Evolutionary conservation across 1,140 invertebrate genomes (phyloP).

Genomic region (Sitodiplosis mosellana): DNA sequence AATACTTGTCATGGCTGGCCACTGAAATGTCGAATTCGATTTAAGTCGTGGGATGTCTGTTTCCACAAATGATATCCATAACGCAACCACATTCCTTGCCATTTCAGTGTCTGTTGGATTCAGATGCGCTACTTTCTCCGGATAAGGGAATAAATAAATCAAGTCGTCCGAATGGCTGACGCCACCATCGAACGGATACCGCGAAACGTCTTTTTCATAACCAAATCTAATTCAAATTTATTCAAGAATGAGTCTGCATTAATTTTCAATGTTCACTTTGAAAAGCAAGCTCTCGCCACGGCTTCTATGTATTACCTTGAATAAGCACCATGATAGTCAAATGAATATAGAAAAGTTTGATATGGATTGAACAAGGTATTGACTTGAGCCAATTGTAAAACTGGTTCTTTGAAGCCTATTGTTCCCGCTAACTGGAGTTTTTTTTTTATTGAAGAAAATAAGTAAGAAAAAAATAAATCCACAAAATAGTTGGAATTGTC

Average conservation of each 20-base stretch:
- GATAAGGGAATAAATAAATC: slow-evolving; percentile 21
- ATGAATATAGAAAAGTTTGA: slow-evolving; percentile 21
- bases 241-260: too few species aligned
- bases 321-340: slow-evolving; percentile 21
- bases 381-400: too few species aligned
- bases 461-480: too few species aligned
- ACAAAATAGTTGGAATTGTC: too few species aligned
- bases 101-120: slow-evolving; percentile 18
- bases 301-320: not conserved
- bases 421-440: too few species aligned
- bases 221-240: not conserved
- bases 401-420: too few species aligned
- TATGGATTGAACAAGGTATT: slow-evolving; percentile 11
- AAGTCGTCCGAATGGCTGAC: slow-evolving; percentile 21
- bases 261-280: too few species aligned
- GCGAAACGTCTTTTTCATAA: not conserved
- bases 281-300: too few species aligned
- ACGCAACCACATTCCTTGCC: slow-evolving; percentile 21
- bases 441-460: too few species aligned
- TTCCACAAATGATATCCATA: slow-evolving; percentile 22
- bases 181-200: slow-evolving; percentile 16
- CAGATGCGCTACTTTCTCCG: slow-evolving; percentile 16
- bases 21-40: slow-evolving; percentile 12
- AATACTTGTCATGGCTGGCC: slow-evolving; percentile 22
- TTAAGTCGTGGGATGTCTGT: slow-evolving; percentile 16